Evolutionary conservation across 2,888 invertebrate species (phyloP), one percentile per base, ranked within the genome.

Genomic region (Oeneis ivallda): DNA sequence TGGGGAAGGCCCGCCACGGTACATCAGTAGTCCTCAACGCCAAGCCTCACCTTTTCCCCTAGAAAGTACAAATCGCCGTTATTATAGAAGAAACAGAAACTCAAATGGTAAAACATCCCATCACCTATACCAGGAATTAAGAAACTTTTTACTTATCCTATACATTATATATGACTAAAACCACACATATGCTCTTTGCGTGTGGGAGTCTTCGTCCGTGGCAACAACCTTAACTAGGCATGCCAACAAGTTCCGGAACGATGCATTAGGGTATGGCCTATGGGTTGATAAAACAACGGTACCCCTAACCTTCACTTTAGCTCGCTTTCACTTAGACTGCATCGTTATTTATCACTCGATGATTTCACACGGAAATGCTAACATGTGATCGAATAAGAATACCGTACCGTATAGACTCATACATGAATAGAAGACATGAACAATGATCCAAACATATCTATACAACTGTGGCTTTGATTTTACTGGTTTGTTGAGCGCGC

Each of bases 31-130:
- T 71, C 94, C 94, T 41, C 93, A 94, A 77, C 90, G 95, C 19
- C 95, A 95, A 77, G 93, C 95, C 9, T 95, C 95, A 45, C 95
- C 95, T 26, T 95, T 95, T 79, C 95, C 95, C 34, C 86, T 94
- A 71, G 95, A 95, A 80, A 94, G 93, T 78, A 94, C 94, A 72
- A 94, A 94, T 81, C 87, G 94, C 66, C 90, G 94, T 71, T 87
- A 82, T 69, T 89, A 86, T 58, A 82, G 86, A 67, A 83, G 87
- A 73, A 91, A 91, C 71, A 80, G 89, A 60, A 91, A 91, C 71
- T 91, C 91, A 7, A 91, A 91, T 85, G 91, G 91, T 87, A 72
- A 57, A 41, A 19, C 4, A 19, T 19, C 26, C 49, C 11, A 6
- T 49, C 4, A 49, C 37, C 37, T 37, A 8, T 37, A 37, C 9